Evolutionary conservation across 2,888 invertebrate species (phyloP), one percentile per base, ranked within the genome.

Genomic region (Drosophila villosipedis): DNA sequence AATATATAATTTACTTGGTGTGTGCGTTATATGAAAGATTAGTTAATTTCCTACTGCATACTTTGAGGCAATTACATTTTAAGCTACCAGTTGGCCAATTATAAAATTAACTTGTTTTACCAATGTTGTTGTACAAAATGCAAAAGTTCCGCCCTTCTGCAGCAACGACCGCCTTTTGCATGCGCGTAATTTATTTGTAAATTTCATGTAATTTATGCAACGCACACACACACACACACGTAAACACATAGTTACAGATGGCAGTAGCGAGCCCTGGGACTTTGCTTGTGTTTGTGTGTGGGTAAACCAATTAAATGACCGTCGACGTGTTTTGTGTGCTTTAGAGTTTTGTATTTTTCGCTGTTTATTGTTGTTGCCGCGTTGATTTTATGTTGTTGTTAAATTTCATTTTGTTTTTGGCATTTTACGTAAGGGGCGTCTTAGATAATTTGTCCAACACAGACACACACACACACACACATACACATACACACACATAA

Each of bases 141-240:
- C 35, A 47, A 54, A 47, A 35, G 59, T 35, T 64, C 55, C 74
- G 61, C 74, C 77, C 33, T 43, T 4, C 28, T 16, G 50, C 12
- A 43, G n/a, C 58, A 16, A 30, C 43, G 65, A 41, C 60, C 60
- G 73, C 82, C 78, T 70, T 78, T 78, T 79, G 84, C 79, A 77
- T 84, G 84, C 82, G 76, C 78, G 73, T 86, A 84, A 85, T 85
- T 85, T 84, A 86, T 86, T 86, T 85, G 83, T 82, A 73, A 83
- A 80, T 81, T 84, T 73, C 70, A 73, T 72, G 63, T 69, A 84
- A 85, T 82, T 80, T 83, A 83, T 82, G 70, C 82, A 78, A 73
- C 55, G 59, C 82, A 76, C 80, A 78, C 82, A 54, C 30, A 60
- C 25, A 68, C 37, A 37, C 47, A 25, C 55, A n/a, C 35, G 58